Evolutionary conservation across 2,113 vertebrate genomes (phyloP).

Genomic region (Epinephelus moara): DNA sequence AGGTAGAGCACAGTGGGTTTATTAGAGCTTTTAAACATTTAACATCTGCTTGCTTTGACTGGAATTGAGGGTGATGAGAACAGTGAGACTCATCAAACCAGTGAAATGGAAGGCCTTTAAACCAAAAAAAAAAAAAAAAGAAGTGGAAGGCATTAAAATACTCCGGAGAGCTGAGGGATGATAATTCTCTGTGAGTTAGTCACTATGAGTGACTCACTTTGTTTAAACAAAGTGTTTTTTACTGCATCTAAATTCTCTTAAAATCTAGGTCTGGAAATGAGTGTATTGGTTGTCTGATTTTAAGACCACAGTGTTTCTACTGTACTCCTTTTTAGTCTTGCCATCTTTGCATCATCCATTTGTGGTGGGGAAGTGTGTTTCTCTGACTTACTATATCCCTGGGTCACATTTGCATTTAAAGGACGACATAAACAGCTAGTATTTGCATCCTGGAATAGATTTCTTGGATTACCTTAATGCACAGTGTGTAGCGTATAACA

Average conservation of each 20-base stretch:
- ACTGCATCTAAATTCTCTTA: background rate
- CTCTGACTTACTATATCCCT: background rate
- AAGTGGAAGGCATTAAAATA: background rate
- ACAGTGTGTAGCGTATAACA: background rate
- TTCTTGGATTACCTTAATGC: background rate
- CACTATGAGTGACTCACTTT: too few relatives aligned
- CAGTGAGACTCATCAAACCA: background rate
- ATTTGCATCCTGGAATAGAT: background rate
- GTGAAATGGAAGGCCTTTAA: background rate
- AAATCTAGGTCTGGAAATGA: background rate
- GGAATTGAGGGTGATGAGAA: too few relatives aligned
- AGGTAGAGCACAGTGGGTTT: background rate
- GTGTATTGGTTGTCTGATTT: background rate
- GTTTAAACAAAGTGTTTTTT: background rate
- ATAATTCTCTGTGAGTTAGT: too few relatives aligned
- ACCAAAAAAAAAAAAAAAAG: too few relatives aligned
- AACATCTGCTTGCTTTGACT: background rate
- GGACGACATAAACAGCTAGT: background rate
- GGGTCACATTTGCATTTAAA: slow-evolving; percentile 17
- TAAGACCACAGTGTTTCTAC: background rate
- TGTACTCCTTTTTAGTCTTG: background rate
- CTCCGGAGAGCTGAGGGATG: too few relatives aligned
- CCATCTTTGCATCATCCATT: background rate
- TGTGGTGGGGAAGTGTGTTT: background rate
- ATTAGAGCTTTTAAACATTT: background rate